Evolutionary conservation across 2,113 vertebrate species (phyloP), one percentile per base, ranked within the genome.

Genomic region (Gallinago jamesoni): DNA sequence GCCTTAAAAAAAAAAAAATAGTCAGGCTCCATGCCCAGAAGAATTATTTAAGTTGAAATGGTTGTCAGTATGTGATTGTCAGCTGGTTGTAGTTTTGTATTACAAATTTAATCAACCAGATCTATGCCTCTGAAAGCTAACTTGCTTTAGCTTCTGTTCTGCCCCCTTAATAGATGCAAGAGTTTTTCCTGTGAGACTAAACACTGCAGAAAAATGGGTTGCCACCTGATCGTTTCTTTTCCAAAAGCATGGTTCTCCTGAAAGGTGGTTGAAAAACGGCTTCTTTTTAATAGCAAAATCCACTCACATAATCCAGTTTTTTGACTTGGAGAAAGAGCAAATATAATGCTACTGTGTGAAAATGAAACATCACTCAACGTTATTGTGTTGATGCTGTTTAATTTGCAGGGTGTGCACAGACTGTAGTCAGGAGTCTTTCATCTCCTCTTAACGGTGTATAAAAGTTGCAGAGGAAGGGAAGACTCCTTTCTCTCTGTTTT

Each of bases 401-500:
- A 94, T 96, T 95, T 91, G 59, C 55, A 77, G 89, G 70, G 87
- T 76, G 93, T 89, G 69, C 27, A 18, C 30, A 87, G 87, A 76
- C 41, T 57, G 67, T 73, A 79, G 82, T 73, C 74, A 68, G 55
- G 78, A 94, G 84, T 73, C 87, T 96, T 96, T 96, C 81, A 73
- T 95, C 91, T 93, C 84, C 57, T 87, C 28, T 55, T 94, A 85
- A 64, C 89, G 67, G 53, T 19, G 18, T 50, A 24, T 87, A 73
- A 90, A 96, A 95, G 70, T 69, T 91, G 84, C 63, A 59, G 89
- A 94, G 81, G 64, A 81, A 94, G 93, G 81, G 47, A 87, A 72
- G 74, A 41, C 53, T 93, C 53, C 33, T 60, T 78, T 73, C 52
- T 77, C 60, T 69, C 10, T 70, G 55, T 60, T 90, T 39, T 74